Conservation (phyloP, 2,797 vertebrate genomes). For the Smutsia temminckii region DNA sequence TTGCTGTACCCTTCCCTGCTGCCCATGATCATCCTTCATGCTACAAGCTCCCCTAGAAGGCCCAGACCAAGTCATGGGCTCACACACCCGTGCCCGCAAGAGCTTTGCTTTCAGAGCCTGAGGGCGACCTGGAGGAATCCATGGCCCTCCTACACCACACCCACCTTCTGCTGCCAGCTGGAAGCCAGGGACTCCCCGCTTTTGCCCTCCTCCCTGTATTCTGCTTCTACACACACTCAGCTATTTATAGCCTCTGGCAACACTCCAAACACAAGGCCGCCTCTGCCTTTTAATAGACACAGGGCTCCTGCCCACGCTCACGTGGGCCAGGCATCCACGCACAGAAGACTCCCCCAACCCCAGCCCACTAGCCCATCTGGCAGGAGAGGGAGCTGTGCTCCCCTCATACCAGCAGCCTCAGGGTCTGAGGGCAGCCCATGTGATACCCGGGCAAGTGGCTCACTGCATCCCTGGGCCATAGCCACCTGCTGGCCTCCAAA, state of each 20-base stretch:
- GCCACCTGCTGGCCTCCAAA: not conserved
- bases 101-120: not conserved
- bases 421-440: not conserved
- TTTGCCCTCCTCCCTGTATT: constrained; percentile 84
- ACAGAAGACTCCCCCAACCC: not conserved
- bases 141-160: not conserved
- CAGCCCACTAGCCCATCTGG: not conserved
- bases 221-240: constrained; percentile 84
- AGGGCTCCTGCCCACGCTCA: constrained; percentile 76
- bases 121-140: not conserved
- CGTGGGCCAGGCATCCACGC: not conserved
- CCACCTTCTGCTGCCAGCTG: constrained; percentile 82
- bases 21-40: not conserved
- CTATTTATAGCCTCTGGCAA: constrained; percentile 91
- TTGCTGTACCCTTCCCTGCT: not conserved
- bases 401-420: not conserved
- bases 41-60: not conserved
- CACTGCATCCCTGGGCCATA: not conserved
- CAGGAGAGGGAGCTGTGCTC: not conserved
- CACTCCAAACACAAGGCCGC: constrained; percentile 86
- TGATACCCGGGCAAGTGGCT: not conserved
- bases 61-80: too few species aligned
- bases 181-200: constrained; percentile 86
- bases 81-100: not conserved
- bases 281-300: constrained; percentile 62